A percentile compares a stretch with the other conserved stretches of the same genome.
These are phyloP conservation scores for Loxodonta africana DNA, from an alignment of 2,113 vertebrate genomes.

Conservation along the genomic window DNA sequence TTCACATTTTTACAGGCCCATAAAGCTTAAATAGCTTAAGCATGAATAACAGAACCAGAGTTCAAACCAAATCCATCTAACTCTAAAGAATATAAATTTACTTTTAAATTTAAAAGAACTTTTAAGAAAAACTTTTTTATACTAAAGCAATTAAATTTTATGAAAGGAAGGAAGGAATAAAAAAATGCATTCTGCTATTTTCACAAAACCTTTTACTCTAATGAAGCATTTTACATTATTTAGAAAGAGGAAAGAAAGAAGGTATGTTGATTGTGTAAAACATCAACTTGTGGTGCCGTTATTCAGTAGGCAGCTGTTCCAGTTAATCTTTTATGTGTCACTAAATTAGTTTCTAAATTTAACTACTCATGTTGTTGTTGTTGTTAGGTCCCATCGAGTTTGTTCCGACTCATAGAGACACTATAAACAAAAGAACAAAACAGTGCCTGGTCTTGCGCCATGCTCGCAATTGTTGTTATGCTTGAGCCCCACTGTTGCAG, in stretches of 20 bases:
- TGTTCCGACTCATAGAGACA: no score
- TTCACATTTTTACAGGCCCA: neutral
- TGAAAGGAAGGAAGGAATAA: neutral
- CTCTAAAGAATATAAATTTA: constrained; percentile 45
- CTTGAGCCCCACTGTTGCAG: no score
- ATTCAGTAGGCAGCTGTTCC: constrained; percentile 30
- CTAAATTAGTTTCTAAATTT: constrained; percentile 32
- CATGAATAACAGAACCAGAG: neutral
- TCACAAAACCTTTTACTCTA: constrained; percentile 77
- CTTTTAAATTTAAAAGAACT: neutral
- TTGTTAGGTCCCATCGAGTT: no score
- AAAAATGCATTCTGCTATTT: constrained; percentile 45
- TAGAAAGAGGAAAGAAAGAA: constrained; percentile 76
- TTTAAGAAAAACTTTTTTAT: neutral
- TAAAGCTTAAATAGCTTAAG: neutral
- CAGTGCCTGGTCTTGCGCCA: no score
- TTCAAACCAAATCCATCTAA: neutral
- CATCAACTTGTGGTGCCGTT: constrained; percentile 66
- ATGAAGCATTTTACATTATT: constrained; percentile 77
- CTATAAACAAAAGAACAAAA: no score
- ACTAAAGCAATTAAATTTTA: neutral
- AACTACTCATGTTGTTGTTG: neutral
- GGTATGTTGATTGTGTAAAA: constrained; percentile 65
- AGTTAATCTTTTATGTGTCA: constrained; percentile 3
- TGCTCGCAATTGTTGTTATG: no score